Evolutionary conservation across 2,888 invertebrate species (phyloP).

Genomic region (Ophonus ardosiacus): DNA sequence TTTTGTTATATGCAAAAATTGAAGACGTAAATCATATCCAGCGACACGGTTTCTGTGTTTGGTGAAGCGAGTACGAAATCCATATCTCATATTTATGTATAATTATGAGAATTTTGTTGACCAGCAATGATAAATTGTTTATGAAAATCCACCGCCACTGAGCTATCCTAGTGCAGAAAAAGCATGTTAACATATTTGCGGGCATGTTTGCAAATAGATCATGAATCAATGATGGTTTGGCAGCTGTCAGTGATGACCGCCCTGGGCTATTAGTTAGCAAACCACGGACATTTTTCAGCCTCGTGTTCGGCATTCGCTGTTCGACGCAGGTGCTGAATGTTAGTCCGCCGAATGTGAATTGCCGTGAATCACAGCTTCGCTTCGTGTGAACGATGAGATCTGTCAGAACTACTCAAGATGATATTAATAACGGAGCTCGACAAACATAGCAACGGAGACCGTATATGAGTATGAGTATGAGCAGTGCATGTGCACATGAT

Average conservation of each 20-base stretch:
- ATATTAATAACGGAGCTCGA: constrained; percentile 34
- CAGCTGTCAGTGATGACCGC: constrained; percentile 41
- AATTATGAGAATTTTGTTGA: background rate
- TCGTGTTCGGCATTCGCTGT: background rate
- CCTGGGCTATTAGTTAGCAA: constrained; percentile 26
- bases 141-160: background rate
- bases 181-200: background rate
- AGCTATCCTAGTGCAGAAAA: background rate
- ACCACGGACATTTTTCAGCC: constrained; percentile 39
- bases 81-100: background rate
- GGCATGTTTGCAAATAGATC: constrained; percentile 23
- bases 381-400: constrained; percentile 16
- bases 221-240: constrained; percentile 41
- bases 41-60: too few relatives aligned
- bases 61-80: too few relatives aligned
- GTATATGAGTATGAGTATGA: too few relatives aligned
- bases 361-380: constrained; percentile 35
- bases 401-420: constrained; percentile 32
- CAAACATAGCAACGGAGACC: background rate
- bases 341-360: constrained; percentile 15
- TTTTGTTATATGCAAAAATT: too few relatives aligned
- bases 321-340: constrained; percentile 30
- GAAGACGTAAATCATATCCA: too few relatives aligned
- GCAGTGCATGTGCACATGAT: constrained; percentile 43
- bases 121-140: background rate